Base-by-base conservation (phyloP, 2,888 invertebrate genomes). In the Spisula subtruncata region DNA sequence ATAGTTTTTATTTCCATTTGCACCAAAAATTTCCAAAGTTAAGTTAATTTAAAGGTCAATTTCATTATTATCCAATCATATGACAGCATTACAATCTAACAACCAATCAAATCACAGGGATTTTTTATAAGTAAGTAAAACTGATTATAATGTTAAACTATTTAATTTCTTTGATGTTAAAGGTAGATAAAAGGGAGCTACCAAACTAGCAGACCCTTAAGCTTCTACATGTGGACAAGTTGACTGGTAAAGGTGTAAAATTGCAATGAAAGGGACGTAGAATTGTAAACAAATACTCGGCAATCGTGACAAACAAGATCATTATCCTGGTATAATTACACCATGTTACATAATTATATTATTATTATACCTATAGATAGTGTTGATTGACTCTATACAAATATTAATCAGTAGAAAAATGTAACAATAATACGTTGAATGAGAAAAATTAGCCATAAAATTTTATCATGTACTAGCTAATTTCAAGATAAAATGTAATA, bases 81-180 rank as follows among this genome's bases (percentile, higher is more conserved):
- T 8, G 29, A 51, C 51, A 79, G 18, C 1, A 75, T 46, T 35
- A 16, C 32, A 20, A 81, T 6, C n/a, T n/a, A 48, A 20, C 48
- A 46, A 66, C 86, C 86, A 86, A 81, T 86, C 81, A 86, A 66
- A 81, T n/a, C 12, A n/a, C 8, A 18, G 25, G n/a, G 85, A 85
- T 75, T 85, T 85, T 84, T 20, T 51, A 41, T 85, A 48, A 83
- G 25, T 66, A 35, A 84, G 48, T 84, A 84, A 60, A 46, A 71
- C 71, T 71, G 71, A 71, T 79, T 51, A 48, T 32, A 12, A 32
- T 18, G 20, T 71, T 54, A 32, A 48, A 75, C 51, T 60, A 66
- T 32, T 35, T 29, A n/a, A 29, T 86, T 66, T 81, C 41, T 81
- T 86, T 86, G 86, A 86, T 86, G 86, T 86, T 48, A 51, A 48